Conservation (phyloP, 35 echinoderm and acorn worm genomes). For the Lytechinus variegatus region DNA sequence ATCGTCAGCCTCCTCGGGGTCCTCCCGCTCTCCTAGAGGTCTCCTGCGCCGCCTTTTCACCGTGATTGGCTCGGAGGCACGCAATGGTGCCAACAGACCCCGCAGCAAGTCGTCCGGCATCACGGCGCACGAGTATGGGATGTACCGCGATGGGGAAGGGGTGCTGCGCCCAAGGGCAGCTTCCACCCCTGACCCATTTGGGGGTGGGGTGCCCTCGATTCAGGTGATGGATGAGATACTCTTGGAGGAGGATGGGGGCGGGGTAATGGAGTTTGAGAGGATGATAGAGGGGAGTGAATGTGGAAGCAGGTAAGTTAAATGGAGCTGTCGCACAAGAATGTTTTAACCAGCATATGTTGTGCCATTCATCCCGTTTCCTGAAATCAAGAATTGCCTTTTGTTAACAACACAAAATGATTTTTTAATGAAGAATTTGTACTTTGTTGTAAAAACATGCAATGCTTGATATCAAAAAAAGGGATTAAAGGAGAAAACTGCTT, state of each 20-base stretch:
- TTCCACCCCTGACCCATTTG: neutral
- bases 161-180: constrained; percentile 9
- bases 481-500: too few species aligned
- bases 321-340: too few species aligned
- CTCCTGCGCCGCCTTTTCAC: constrained; percentile 18
- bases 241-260: constrained; percentile 18
- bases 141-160: neutral
- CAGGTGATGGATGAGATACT: constrained; percentile 38
- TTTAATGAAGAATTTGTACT: too few species aligned
- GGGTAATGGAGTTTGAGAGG: constrained; percentile 24
- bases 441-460: too few species aligned
- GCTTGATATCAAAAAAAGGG: too few species aligned
- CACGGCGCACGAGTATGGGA: neutral
- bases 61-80: neutral
- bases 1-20: neutral
- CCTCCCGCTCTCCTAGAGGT: neutral
- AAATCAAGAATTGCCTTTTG: too few species aligned
- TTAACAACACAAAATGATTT: too few species aligned
- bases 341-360: too few species aligned
- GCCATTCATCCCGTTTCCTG: too few species aligned
- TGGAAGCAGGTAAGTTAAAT: constrained; percentile 17
- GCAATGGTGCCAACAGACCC: neutral
- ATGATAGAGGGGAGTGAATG: constrained; percentile 42
- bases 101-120: constrained; percentile 29
- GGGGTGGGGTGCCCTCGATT: constrained; percentile 6